Evolutionary conservation across 2,113 vertebrate species (phyloP).

Genomic region (Hyaena hyaena): DNA sequence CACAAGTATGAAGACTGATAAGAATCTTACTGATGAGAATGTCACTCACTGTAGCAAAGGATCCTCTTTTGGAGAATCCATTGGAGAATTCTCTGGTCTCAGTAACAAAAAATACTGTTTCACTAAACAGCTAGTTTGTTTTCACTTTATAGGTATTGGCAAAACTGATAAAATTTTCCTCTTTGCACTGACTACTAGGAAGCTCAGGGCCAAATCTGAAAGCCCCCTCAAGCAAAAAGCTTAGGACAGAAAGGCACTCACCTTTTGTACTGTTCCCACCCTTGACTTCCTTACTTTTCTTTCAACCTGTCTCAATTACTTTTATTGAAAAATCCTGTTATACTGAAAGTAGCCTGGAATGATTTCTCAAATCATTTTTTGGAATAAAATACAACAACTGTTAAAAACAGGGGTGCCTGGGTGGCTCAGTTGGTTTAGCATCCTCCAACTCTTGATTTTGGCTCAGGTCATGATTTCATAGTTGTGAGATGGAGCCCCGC

Average conservation of each 20-base stretch:
- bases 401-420: background rate
- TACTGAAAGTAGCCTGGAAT: background rate
- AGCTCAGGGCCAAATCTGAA: background rate
- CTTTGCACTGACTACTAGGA: slow-evolving; percentile 32
- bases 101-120: background rate
- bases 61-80: background rate
- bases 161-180: slow-evolving; percentile 33
- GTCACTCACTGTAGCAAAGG: background rate
- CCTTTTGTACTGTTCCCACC: background rate
- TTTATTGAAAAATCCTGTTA: slow-evolving; percentile 50
- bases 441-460: no score
- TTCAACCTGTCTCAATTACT: background rate
- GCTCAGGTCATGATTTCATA: no score
- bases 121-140: background rate
- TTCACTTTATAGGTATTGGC: background rate
- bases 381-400: background rate
- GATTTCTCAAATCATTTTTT: background rate
- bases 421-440: no score
- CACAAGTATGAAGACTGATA: background rate
- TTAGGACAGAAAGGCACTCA: background rate
- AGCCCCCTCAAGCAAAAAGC: background rate
- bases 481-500: no score
- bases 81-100: background rate
- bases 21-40: slow-evolving; percentile 1
- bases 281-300: background rate